Evolutionary conservation across 64 coral and sea anemone genomes (phyloP), one percentile per base, ranked within the genome.

Genomic region (Montipora sp.): DNA sequence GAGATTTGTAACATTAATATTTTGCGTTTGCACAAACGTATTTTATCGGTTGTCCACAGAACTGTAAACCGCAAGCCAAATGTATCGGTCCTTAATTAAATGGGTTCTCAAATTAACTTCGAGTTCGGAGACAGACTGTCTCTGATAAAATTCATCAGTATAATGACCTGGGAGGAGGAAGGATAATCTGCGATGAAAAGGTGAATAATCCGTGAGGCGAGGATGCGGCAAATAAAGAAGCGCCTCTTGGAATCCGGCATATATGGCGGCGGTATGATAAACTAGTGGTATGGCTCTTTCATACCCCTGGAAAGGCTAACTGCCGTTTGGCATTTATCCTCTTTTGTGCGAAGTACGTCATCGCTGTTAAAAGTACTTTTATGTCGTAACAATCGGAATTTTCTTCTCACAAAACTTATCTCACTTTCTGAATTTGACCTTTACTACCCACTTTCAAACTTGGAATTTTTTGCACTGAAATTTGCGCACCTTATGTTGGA

Each of bases 121-220:
- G 49, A 67, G 16, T 84, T 85, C 65, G 82, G 82, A 85, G 82
- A 85, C 82, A 72, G 63, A 44, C 10, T 85, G 82, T 85, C 82
- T 85, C 16, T 85, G 82, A 85, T 85, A 68, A 72, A 72, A 72
- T 85, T 85, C 82, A 85, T 72, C 63, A 48, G 63, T 19, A 43
- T 85, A 85, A 85, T 85, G 46, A 85, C 46, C 16, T 85, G 82
- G 82, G 82, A 71, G 82, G 82, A 50, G 63, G 82, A 66, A 69
- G 82, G 82, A 85, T 85, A 85, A 85, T 85, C 82, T 85, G 68
- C 4, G 82, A 85, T 85, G 82, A 85, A 85, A 85, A 85, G 82
- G 19, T 18, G 65, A 9, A 21, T 85, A 85, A 85, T 71, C 82
- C 70, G 47, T 50, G 19, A 50, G 46, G 5, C 60, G 13, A 12